Base-by-base conservation (phyloP, 2,888 invertebrate species). In the Neuroscelio doddi region DNA sequence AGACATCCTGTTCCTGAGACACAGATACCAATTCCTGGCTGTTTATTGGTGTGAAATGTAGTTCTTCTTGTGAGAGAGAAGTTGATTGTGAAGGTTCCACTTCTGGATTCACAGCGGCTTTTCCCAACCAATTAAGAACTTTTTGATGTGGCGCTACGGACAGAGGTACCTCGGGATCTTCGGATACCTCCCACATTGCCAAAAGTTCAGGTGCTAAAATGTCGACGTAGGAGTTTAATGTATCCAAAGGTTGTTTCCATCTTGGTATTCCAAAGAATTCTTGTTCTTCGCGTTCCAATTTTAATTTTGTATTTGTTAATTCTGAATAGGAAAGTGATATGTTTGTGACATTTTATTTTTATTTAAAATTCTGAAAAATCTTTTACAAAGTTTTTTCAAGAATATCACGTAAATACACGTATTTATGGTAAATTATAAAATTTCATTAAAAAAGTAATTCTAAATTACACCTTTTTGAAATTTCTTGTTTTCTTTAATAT, bases 121-220 rank as follows among this genome's bases (percentile, higher is more conserved):
- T 68, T 67, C 75, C 77, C 14, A 84, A 57, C 84, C 84, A 84
- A 42, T 70, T 77, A 9, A 80, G 64, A 14, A 84, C 83, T 67
- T 82, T 83, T 15, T 81, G 71, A 67, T 77, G 75, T 7, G 80
- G 75, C 15, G 71, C 75, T n/a, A 75, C 46, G 1, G 73, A 42
- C 7, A 70, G 49, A 1, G 79, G 65, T 14, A 70, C 59, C n/a
- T 59, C 55, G 26, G 73, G 66, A 10, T 80, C 74, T n/a, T 81
- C 79, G 0, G 70, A 44, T n/a, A 83, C 59, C 45, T 82, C 81
- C 84, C 84, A 84, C 30, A 75, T 73, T 3, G 74, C 69, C 52
- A 83, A 68, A 29, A 84, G 71, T 56, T 80, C 81, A 8, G 82
- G 77, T 5, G 82, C 82, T 44, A 84, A 72, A 51, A 83, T 64